Conservation (phyloP, 1,140 invertebrate genomes). For the Drosophila cardini region DNA sequence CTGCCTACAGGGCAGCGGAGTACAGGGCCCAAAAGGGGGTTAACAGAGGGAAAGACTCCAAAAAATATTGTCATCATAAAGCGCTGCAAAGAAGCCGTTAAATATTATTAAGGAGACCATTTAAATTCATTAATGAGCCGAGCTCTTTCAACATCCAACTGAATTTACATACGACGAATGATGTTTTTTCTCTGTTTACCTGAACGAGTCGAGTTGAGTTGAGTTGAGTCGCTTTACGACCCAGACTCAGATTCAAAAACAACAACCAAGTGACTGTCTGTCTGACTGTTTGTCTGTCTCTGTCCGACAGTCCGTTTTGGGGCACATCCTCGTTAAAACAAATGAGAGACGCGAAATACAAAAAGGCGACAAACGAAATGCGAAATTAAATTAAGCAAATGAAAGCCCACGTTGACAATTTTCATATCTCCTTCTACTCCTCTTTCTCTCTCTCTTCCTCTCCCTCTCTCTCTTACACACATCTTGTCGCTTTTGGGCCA, state of each 20-base stretch:
- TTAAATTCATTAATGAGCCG: constrained; percentile 85
- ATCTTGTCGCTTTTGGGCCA: constrained; percentile 4
- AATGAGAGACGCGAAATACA: constrained; percentile 69
- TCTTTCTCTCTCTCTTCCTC: constrained; percentile 6
- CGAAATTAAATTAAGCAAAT: constrained; percentile 83
- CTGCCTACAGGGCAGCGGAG: constrained; percentile 9
- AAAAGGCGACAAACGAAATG: constrained; percentile 65
- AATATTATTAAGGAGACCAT: constrained; percentile 85
- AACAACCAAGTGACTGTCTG: constrained; percentile 58
- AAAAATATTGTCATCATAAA: constrained; percentile 84
- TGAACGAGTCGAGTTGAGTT: constrained; percentile 13
- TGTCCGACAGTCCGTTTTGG: constrained; percentile 20
- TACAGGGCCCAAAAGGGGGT: not conserved
- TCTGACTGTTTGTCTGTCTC: constrained; percentile 15
- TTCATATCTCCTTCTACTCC: constrained; percentile 65
- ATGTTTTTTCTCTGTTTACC: constrained; percentile 52
- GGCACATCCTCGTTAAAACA: constrained; percentile 79
- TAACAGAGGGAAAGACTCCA: constrained; percentile 4
- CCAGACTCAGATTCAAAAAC: constrained; percentile 38
- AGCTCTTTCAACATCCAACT: constrained; percentile 44
- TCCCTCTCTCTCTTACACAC: not conserved
- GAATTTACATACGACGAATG: constrained; percentile 65
- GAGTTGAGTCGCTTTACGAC: constrained; percentile 45
- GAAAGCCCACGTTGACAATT: constrained; percentile 84
- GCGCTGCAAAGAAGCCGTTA: constrained; percentile 84